Base-by-base conservation (phyloP, 2,888 invertebrate genomes). In the Orchesella flavescens region DNA sequence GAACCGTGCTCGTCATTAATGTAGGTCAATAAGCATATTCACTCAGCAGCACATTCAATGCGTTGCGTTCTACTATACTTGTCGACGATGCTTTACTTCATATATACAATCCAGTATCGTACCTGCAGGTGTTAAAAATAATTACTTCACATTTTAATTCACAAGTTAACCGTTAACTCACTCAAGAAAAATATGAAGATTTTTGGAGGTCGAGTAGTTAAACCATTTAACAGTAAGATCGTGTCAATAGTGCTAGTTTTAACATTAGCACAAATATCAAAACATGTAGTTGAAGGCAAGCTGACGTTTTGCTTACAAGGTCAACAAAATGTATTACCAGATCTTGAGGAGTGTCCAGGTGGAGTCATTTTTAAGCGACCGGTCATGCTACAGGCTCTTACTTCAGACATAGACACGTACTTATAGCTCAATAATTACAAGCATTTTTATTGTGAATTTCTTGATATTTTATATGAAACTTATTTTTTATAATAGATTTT, bases 361-460 rank as follows among this genome's bases (percentile, higher is more conserved):
- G 86, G 86, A 34, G 44, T 86, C 0, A 53, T 86, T 4, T 86
- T 86, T 63, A 73, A 68, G 9, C 44, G 77, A 43, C 85, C 86
- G 7, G 23, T 75, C 12, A 49, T 61, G 12, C 3, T 85, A 53
- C 65, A 69, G 1, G 63, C 77, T 21, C 61, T 83, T 1, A 43
- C 66, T 17, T 23, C 77, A 19, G 57, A 68, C 57, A 46, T 46
- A 1, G 63, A 78, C 19, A 49, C 49, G 71, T 68, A 68, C 63
- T 12, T 24, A 17, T 53, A 71, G 24, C 1, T 46, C 23, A 21
- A 1, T 3, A 1, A 61, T 61, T 12, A 61, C 13, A 3, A n/a
- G n/a, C n/a, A n/a, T n/a, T n/a, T n/a, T n/a, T n/a, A n/a, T n/a
- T n/a, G n/a, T n/a, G n/a, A n/a, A n/a, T 12, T 61, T 12, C 17